A percentile compares a stretch with the other conserved stretches of the same genome.
These are phyloP conservation scores for Clarias gariepinus DNA, from an alignment of 2,113 vertebrate genomes.

Conservation along the genomic window DNA sequence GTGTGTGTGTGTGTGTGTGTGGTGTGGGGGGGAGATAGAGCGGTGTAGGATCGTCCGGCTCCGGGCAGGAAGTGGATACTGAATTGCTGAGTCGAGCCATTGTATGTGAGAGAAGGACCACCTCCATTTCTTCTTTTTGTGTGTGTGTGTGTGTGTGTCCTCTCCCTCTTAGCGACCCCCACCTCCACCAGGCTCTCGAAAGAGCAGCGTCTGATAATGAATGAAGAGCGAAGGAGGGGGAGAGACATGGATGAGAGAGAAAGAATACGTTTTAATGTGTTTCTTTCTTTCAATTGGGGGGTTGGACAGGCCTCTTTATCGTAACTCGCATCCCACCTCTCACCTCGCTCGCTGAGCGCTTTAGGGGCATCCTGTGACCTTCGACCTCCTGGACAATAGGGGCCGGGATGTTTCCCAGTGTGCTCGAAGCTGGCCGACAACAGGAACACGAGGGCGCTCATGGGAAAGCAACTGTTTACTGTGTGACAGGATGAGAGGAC, in stretches of 20 bases:
- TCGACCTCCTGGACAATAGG: slow-evolving; percentile 74
- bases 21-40: slow-evolving; percentile 31
- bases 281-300: slow-evolving; percentile 58
- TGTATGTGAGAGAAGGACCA: slow-evolving; percentile 50
- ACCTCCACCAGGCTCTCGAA: slow-evolving; percentile 59
- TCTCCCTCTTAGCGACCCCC: slow-evolving; percentile 44
- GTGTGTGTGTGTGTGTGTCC: slow-evolving; percentile 3
- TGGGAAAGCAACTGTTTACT: slow-evolving; percentile 85
- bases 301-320: slow-evolving; percentile 65
- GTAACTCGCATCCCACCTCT: slow-evolving; percentile 73
- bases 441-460: slow-evolving; percentile 80
- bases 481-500: slow-evolving; percentile 75
- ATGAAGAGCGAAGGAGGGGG: slow-evolving; percentile 12
- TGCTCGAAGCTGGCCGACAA: slow-evolving; percentile 74
- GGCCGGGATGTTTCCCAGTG: slow-evolving; percentile 81
- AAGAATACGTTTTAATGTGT: slow-evolving; percentile 65
- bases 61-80: slow-evolving; percentile 64
- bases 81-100: slow-evolving; percentile 62
- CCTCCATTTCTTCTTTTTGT: slow-evolving; percentile 50
- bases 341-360: slow-evolving; percentile 75
- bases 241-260: slow-evolving; percentile 49
- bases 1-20: not conserved
- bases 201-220: slow-evolving; percentile 57
- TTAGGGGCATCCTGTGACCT: slow-evolving; percentile 81
- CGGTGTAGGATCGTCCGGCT: slow-evolving; percentile 45